Base-by-base conservation (phyloP, 1,140 invertebrate genomes). In the Ceratitis capitata region DNA sequence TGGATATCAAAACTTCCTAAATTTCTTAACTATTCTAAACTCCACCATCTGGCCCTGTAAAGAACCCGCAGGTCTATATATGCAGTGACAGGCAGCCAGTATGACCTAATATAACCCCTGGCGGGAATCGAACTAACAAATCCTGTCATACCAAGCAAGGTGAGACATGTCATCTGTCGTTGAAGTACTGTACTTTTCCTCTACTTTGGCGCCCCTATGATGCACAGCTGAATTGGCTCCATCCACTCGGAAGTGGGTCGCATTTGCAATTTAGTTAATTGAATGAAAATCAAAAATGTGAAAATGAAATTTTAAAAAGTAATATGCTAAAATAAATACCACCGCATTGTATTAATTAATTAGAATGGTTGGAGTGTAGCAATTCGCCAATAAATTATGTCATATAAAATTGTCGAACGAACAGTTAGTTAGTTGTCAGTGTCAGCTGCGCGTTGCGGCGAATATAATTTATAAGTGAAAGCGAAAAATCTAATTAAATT, bases 401-500 rank as follows among this genome's bases (percentile, higher is more conserved):
- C 39, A 78, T n/a, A 56, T 42, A 42, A 47, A 78, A 78, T 78
- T 78, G 69, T 78, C 69, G 69, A 78, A 78, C 69, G n/a, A n/a
- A n/a, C n/a, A n/a, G n/a, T n/a, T n/a, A n/a, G n/a, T n/a, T n/a
- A 78, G 69, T 78, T 78, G 69, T 78, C 39, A 45, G 69, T 78
- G 69, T 78, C 69, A 78, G 39, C 32, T 78, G 69, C 69, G 45
- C 32, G 69, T 39, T 78, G 69, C 69, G 39, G 69, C 69, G n/a
- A 45, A 78, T 35, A 78, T 78, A 78, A 78, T 45, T 78, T 78
- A 78, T 78, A 78, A 78, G 69, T 39, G 69, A 78, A 78, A 78
- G 45, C 69, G 23, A n/a, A 78, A 78, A 78, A 78, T 78, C 69
- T 78, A 78, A 78, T 78, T 78, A 78, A 78, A 78, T 78, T 78